Evolutionary conservation across 1,140 invertebrate genomes (phyloP), one percentile per base, ranked within the genome.

Genomic region (Camponotus floridanus): DNA sequence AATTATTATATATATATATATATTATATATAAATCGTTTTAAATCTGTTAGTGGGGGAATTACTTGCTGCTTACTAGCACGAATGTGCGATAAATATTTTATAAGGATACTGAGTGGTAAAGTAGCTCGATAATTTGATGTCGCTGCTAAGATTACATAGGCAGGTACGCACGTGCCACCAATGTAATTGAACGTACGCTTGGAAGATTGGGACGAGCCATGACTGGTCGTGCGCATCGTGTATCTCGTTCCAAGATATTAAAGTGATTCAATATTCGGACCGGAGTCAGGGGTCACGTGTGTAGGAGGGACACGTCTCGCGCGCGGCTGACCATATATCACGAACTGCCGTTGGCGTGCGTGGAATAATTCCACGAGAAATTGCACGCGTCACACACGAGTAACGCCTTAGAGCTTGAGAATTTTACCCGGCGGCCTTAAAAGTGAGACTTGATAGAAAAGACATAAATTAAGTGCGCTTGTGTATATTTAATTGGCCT

Each of bases 211-310:
- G 76, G 36, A 31, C 55, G n/a, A 21, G 33, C 76, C 45, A 26
- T 21, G 76, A 55, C 21, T 64, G 26, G 62, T 68, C 70, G 87
- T 74, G 71, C 70, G 31, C 68, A 86, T 71, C 79, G 67, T 86
- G 85, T 89, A 42, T 83, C 86, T 87, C 87, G 86, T 85, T 89
- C 86, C 67, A 62, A 91, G 89, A 88, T 90, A 92, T 92, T 92
- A 91, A 91, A 91, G 85, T 90, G 88, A 91, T 92, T 91, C 91
- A 91, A 92, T 92, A 92, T 92, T 92, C 90, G 91, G 88, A 71
- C 57, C 33, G 45, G 88, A 70, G 90, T 90, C 88, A 87, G 39
- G 64, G 90, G 90, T 92, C 87, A 85, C 48, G 61, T 88, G 91
- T 89, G 90, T 92, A 91, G 91, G 91, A 78, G 91, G 90, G 18